Evolutionary conservation across 2,888 invertebrate genomes (phyloP), one percentile per base, ranked within the genome.

Genomic region (Acanthococcus lagerstroemiae): DNA sequence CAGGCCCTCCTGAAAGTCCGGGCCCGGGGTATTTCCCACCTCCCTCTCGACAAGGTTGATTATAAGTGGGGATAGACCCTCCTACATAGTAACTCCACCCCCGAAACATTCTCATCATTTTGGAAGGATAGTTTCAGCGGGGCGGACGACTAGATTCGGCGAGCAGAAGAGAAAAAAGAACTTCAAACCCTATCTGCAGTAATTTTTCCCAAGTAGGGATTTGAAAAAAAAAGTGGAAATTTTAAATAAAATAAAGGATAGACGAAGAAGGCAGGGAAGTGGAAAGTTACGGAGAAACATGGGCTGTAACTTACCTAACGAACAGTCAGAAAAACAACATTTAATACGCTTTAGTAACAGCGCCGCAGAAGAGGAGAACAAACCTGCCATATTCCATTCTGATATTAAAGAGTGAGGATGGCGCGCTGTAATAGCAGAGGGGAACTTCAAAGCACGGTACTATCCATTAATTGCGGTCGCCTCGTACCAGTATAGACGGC

Each of bases 181-280:
- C 48, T 61, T 48, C 48, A 52, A 63, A 63, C 63, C 63, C 63
- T 63, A 63, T 63, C 63, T 63, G 63, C 63, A 63, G 63, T 63
- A 63, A 63, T 63, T 63, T 63, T 63, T 63, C 63, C 63, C 63
- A 63, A 63, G 63, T 63, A 63, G 63, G 63, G 63, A 63, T 63
- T 63, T 63, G n/a, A 26, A 55, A 50, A 55, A 48, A 60, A 56
- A 45, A 57, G 63, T 63, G 63, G 63, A 63, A 63, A 63, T 63
- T 63, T 63, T 63, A 63, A 63, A 63, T 63, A 63, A 63, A 63
- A 63, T 63, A 63, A 63, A 63, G 52, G 63, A 63, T 22, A 30
- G 37, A 63, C n/a, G 63, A 24, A 54, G 63, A 17, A 50, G 52
- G 52, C 27, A n/a, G 61, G 48, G 26, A 46, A 48, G 50, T 26